phyloP scores from a whole-genome alignment of 2,113 vertebrate species.

The Cacatua alba region DNA sequence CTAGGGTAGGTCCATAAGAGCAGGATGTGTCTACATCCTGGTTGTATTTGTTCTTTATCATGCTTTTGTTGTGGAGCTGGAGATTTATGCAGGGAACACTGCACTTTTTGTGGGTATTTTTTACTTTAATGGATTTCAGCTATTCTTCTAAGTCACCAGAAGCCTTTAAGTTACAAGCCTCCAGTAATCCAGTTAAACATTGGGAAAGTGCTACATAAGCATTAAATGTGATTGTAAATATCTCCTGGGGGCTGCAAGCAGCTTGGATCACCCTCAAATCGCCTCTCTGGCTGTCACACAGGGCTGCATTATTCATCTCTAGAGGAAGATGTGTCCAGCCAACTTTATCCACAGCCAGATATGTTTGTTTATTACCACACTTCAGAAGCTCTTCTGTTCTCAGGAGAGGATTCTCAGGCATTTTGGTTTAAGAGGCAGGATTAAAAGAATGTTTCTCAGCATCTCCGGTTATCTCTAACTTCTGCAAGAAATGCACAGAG shows the following conservation, averaged over 20 bases:
- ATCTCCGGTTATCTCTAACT: neutral
- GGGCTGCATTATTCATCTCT: neutral
- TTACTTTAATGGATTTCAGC: neutral
- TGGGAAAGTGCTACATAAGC: constrained; percentile 10
- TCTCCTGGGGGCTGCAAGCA: neutral
- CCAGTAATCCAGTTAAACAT: constrained; percentile 1
- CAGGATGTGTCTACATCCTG: neutral
- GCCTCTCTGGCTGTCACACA: neutral
- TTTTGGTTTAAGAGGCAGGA: neutral
- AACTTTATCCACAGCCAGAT: neutral
- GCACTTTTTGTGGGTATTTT: neutral
- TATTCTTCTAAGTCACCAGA: constrained; percentile 1
- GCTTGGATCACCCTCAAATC: neutral
- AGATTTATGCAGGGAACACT: neutral
- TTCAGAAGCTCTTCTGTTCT: neutral
- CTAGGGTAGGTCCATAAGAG: neutral
- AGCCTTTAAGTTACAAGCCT: neutral
- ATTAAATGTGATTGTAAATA: neutral
- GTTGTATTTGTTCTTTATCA: neutral
- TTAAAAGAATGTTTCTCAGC: constrained; percentile 34
- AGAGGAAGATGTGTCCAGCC: neutral
- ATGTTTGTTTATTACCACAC: constrained; percentile 41
- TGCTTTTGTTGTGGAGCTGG: neutral
- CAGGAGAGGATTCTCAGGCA: neutral
- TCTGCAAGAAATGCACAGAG: neutral